A percentile compares a stretch with the other conserved stretches of the same genome.
These are phyloP conservation scores for Ophthalmolycus amberensis DNA, from an alignment of 2,113 vertebrate species.

Conservation along the genomic window DNA sequence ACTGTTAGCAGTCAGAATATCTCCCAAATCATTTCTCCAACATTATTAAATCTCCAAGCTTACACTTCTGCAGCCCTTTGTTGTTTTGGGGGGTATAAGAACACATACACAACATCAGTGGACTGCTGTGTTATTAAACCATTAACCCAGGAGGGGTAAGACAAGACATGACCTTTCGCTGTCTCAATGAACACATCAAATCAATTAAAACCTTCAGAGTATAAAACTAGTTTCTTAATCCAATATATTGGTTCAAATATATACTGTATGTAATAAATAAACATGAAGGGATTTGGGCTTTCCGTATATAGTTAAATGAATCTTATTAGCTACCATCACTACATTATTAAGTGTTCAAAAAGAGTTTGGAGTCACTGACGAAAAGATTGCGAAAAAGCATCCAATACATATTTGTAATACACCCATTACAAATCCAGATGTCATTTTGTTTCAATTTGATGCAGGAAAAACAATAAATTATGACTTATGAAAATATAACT, in stretches of 20 bases:
- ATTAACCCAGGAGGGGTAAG: conserved; percentile 8
- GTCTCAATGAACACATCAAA: conserved; percentile 48
- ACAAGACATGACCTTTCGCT: conserved; percentile 54
- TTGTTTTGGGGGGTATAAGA: conserved; percentile 5
- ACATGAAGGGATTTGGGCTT: conserved; percentile 42
- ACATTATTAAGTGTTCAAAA: conserved; percentile 25
- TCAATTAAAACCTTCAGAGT: conserved; percentile 17
- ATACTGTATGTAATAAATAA: conserved; percentile 54
- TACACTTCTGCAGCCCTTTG: conserved; percentile 8
- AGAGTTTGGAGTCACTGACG: conserved; percentile 22
- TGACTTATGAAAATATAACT: conserved; percentile 77
- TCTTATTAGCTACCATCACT: conserved; percentile 26
- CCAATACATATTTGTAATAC: conserved; percentile 49
- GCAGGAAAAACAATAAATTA: conserved; percentile 64
- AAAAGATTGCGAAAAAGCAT: conserved; percentile 56
- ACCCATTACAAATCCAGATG: conserved; percentile 68
- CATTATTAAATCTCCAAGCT: conserved; percentile 14
- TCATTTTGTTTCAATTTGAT: conserved; percentile 52
- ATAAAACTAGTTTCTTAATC: conserved; percentile 45
- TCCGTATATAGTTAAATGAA: conserved; percentile 33
- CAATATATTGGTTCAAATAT: conserved; percentile 21
- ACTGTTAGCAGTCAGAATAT: background rate
- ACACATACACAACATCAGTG: background rate
- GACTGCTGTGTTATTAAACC: background rate
- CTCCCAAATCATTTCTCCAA: background rate